A percentile compares a stretch with the other conserved stretches of the same genome.
Conservation (phyloP, 2,797 vertebrate genomes). For the Cyprinella venusta region DNA sequence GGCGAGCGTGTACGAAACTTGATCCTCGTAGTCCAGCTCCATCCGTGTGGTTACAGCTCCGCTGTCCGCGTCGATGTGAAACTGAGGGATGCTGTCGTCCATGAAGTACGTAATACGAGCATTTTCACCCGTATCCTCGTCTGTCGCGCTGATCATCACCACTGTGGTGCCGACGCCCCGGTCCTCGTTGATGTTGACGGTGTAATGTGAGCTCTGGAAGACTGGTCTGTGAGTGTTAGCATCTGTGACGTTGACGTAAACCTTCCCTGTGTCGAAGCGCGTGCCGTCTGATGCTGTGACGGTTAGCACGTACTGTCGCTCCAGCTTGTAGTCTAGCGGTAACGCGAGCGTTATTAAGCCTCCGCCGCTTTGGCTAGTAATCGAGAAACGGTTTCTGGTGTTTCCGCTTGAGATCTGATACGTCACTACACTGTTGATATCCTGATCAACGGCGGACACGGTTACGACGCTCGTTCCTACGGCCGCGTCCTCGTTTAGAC, state of each 20-base stretch:
- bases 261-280: constrained; percentile 85
- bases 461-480: constrained; percentile 95
- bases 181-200: constrained; percentile 92
- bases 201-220: constrained; percentile 98
- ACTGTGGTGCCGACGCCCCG: constrained; percentile 86
- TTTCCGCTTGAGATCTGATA: constrained; percentile 97
- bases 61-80: constrained; percentile 85
- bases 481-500: constrained; percentile 92
- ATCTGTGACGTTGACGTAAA: constrained; percentile 91
- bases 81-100: constrained; percentile 98
- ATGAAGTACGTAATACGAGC: constrained; percentile 94
- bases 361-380: constrained; percentile 93
- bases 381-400: constrained; percentile 95
- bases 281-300: constrained; percentile 91
- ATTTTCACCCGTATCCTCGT: constrained; percentile 94
- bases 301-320: constrained; percentile 89
- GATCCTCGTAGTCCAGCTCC: constrained; percentile 96
- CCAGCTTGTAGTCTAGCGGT: constrained; percentile 95
- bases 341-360: constrained; percentile 90
- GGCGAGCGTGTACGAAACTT: constrained; percentile 94
- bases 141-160: constrained; percentile 93
- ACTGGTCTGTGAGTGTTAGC: constrained; percentile 96
- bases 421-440: constrained; percentile 92
- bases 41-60: constrained; percentile 93
- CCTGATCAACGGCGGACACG: constrained; percentile 90